Base-by-base conservation (phyloP, 2,888 invertebrate species). In the Homarus gammarus region DNA sequence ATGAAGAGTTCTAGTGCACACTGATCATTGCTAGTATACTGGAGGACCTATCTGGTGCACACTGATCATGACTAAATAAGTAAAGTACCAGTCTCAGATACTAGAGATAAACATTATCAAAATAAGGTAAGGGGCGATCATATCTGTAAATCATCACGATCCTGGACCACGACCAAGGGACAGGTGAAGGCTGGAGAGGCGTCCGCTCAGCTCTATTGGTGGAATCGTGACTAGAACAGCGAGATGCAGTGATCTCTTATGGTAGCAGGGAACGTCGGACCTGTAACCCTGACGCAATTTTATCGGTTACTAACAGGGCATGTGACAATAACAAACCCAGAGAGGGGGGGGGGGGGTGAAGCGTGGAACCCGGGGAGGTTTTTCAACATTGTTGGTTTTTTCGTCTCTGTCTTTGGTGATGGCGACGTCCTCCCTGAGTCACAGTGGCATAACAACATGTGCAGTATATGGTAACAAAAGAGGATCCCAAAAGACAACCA, bases 371-470 rank as follows among this genome's bases (percentile, higher is more conserved):
- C 56, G 2, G 56, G 2, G 15, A 56, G 56, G 18, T 56, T 56
- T 18, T 56, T 8, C 10, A 18, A 56, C 22, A 12, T 18, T 22
- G 36, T 75, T 27, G 40, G 27, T n/a, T n/a, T 27, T 27, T 40
- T 22, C 40, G n/a, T 22, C 75, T 40, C 27, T 44, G 36, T 15
- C 22, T 8, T 38, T 10, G 44, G 27, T 44, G 40, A n/a, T 31
- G 40, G 31, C 40, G n/a, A 22, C 40, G n/a, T 27, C n/a, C 40
- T 40, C 22, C 75, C 75, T 12, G 44, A 75, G 44, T 31, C 27
- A 40, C 44, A 27, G 27, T 75, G 27, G 75, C 73, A 33, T 73
- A 73, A 73, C 36, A 75, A 75, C 40, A 75, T 40, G 22, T 75
- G 75, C 44, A 40, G 27, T 75, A 75, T 44, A 40, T n/a, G 40